Conservation (phyloP, 2,888 invertebrate genomes). For the Branchipolynoe longqiensis region DNA sequence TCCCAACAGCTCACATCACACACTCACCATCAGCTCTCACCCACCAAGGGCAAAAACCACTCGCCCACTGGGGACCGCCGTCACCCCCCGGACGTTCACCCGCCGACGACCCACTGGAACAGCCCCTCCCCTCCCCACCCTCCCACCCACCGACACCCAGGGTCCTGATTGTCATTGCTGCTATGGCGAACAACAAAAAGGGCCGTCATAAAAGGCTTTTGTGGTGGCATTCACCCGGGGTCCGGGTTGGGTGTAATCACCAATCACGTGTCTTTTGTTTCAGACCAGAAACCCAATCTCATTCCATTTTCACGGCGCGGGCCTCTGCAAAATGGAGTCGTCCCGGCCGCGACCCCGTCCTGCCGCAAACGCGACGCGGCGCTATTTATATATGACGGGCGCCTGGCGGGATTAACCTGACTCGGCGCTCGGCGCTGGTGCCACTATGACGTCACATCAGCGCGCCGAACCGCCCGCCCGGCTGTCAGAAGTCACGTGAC, state of each 20-base stretch:
- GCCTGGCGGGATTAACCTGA: constrained; percentile 32
- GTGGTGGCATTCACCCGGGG: background rate
- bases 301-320: constrained; percentile 15
- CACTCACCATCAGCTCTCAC: no score
- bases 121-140: no score
- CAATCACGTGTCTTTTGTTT: constrained; percentile 49
- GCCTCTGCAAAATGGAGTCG: constrained; percentile 54
- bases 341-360: constrained; percentile 23
- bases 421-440: constrained; percentile 4
- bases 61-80: no score
- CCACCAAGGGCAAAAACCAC: no score
- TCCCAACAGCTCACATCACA: no score
- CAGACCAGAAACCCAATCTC: constrained; percentile 54
- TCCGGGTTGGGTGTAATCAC: constrained; percentile 26
- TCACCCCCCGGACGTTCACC: no score
- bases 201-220: background rate
- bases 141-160: no score
- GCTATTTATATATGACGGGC: background rate
- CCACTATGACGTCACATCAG: background rate
- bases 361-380: background rate
- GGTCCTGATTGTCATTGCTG: background rate
- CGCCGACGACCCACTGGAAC: no score
- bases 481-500: constrained; percentile 18
- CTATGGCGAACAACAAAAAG: background rate
- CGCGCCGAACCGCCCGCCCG: background rate